A percentile compares a stretch with the other conserved stretches of the same genome.
phyloP scores from a whole-genome alignment of 2,113 vertebrate species.

The Accipiter cooperii region DNA sequence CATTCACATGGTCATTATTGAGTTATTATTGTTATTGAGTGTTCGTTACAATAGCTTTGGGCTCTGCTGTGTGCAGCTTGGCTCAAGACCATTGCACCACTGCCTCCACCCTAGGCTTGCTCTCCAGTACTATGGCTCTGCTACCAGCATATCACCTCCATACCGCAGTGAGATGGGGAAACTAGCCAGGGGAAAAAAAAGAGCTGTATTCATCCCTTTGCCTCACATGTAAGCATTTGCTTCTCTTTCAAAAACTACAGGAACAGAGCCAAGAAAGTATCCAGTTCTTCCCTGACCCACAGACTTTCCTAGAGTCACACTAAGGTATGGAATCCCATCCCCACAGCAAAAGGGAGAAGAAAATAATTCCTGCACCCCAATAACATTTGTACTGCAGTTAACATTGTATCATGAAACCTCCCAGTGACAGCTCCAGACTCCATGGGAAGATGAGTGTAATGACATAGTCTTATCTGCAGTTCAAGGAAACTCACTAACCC shows the following conservation, averaged over 20 bases:
- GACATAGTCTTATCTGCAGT: not conserved
- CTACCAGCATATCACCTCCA: not conserved
- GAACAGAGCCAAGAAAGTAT: not conserved
- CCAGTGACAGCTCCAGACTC: not conserved
- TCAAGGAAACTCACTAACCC: not conserved
- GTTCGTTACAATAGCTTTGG: not conserved
- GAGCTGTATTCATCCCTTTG: not conserved
- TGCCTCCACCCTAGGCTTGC: not conserved
- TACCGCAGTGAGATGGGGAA: not conserved
- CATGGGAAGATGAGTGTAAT: not conserved
- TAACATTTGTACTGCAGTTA: not conserved
- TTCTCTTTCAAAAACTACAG: not conserved
- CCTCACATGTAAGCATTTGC: not conserved
- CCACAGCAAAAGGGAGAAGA: not conserved
- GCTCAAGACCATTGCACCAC: not conserved
- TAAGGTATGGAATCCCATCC: not conserved
- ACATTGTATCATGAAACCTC: not conserved
- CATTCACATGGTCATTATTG: fast-evolving
- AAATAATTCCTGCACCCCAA: not conserved
- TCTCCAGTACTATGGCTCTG: not conserved
- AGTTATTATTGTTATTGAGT: not conserved
- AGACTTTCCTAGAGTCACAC: not conserved
- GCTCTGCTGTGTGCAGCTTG: not conserved
- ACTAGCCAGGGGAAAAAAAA: not conserved
- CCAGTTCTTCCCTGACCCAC: not conserved